Conservation (phyloP, 2,888 invertebrate species). For the Loripinus fragilis region DNA sequence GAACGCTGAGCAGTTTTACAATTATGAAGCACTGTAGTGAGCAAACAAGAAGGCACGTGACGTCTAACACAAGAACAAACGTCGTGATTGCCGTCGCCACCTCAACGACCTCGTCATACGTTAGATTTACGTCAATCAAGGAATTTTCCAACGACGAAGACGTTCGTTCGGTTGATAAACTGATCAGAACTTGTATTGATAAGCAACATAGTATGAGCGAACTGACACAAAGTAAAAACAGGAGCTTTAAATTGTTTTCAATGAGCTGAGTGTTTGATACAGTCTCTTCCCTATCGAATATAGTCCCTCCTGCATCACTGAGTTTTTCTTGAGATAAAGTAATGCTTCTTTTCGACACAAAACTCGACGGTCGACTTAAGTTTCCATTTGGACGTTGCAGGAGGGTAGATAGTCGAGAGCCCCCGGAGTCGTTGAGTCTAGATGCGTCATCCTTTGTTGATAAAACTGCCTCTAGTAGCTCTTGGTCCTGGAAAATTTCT, state of each 20-base stretch:
- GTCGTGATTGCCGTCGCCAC: slow-evolving; percentile 95
- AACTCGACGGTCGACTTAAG: slow-evolving; percentile 68
- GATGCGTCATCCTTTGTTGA: slow-evolving; percentile 69
- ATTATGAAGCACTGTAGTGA: slow-evolving; percentile 97
- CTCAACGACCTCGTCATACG: slow-evolving; percentile 91
- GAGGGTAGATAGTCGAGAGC: slow-evolving; percentile 54
- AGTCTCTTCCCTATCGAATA: slow-evolving; percentile 22
- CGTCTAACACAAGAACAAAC: slow-evolving; percentile 93
- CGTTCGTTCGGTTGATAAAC: slow-evolving; percentile 87
- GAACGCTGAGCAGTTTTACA: slow-evolving; percentile 94
- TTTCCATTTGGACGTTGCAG: slow-evolving; percentile 64
- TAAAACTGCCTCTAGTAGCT: slow-evolving; percentile 75
- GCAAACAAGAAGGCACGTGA: slow-evolving; percentile 96
- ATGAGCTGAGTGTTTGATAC: slow-evolving; percentile 30
- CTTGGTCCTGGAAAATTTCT: slow-evolving; percentile 70
- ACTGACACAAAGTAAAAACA: slow-evolving; percentile 93
- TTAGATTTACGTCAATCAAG: slow-evolving; percentile 22
- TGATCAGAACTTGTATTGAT: slow-evolving; percentile 89
- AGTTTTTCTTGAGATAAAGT: slow-evolving; percentile 57
- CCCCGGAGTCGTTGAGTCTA: slow-evolving; percentile 59
- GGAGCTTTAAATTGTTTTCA: slow-evolving; percentile 84
- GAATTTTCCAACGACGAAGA: slow-evolving; percentile 9
- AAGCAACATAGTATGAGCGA: slow-evolving; percentile 92
- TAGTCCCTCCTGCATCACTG: slow-evolving; percentile 32
- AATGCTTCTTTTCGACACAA: slow-evolving; percentile 59